Percentiles rank a stretch among this genome's conserved stretches.
phyloP scores from a whole-genome alignment of 2,797 vertebrate genomes.

The Lacerta viridis region DNA sequence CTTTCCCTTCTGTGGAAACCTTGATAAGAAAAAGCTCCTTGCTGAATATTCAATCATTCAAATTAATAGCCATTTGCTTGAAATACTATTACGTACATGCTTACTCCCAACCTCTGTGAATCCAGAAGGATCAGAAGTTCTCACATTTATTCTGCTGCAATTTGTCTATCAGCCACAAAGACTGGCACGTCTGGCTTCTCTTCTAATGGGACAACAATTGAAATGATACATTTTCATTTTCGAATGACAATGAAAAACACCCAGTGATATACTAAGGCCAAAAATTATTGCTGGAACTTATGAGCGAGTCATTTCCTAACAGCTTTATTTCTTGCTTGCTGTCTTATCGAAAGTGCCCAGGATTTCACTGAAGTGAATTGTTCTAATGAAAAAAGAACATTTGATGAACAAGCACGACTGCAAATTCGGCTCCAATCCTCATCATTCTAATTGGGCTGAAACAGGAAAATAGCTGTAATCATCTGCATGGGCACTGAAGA shows the following conservation, averaged over 20 bases:
- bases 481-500: constrained; percentile 61
- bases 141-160: constrained; percentile 78
- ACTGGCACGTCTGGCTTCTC: constrained; percentile 61
- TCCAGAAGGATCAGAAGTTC: constrained; percentile 78
- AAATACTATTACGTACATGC: constrained; percentile 58
- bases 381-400: constrained; percentile 75
- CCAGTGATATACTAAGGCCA: constrained; percentile 77
- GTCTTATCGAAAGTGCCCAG: constrained; percentile 77
- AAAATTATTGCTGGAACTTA: constrained; percentile 78
- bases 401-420: constrained; percentile 65
- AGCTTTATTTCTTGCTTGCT: constrained; percentile 75
- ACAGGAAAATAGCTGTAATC: constrained; percentile 60
- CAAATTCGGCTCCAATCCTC: constrained; percentile 54
- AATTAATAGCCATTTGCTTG: constrained; percentile 74
- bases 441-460: constrained; percentile 55
- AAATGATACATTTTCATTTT: constrained; percentile 83
- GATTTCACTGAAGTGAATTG: constrained; percentile 74
- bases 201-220: constrained; percentile 76
- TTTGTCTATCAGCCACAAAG: constrained; percentile 79
- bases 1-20: constrained; percentile 73
- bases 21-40: constrained; percentile 75
- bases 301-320: constrained; percentile 77
- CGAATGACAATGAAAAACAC: constrained; percentile 79
- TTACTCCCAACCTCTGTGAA: constrained; percentile 36
- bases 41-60: constrained; percentile 71